Evolutionary conservation across 2,888 invertebrate species (phyloP).

Genomic region (Stictocephala bisonia): DNA sequence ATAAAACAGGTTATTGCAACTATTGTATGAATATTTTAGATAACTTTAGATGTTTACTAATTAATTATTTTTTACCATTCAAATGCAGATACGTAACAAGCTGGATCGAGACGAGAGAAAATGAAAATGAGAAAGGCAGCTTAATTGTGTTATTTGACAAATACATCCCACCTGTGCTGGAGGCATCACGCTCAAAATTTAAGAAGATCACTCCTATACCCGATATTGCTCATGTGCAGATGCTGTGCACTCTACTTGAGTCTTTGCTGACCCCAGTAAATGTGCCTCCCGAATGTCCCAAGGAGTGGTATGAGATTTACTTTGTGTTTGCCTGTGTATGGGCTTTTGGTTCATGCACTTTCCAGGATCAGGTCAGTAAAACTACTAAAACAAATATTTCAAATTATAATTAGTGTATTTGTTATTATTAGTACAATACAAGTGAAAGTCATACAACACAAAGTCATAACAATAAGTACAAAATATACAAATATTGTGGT

Average conservation of each 20-base stretch:
- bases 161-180: conserved; percentile 87
- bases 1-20: too few species aligned
- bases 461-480: too few species aligned
- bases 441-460: too few species aligned
- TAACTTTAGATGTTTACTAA: too few species aligned
- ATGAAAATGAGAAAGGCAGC: conserved; percentile 80
- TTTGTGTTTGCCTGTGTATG: conserved; percentile 91
- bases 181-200: conserved; percentile 77
- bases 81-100: conserved; percentile 84
- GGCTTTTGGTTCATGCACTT: conserved; percentile 93
- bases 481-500: too few species aligned
- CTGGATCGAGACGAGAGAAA: conserved; percentile 84
- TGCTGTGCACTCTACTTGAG: conserved; percentile 88
- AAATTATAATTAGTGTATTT: background rate
- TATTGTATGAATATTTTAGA: too few species aligned
- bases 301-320: conserved; percentile 94
- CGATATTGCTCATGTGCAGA: conserved; percentile 89
- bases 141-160: conserved; percentile 92
- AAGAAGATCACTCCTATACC: conserved; percentile 89
- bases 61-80: too few species aligned
- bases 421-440: background rate
- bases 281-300: conserved; percentile 88
- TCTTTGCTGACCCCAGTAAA: conserved; percentile 83
- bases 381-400: background rate
- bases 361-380: conserved; percentile 76